Conservation (phyloP, 2,113 vertebrate species). For the Atlantisia rogersi region DNA sequence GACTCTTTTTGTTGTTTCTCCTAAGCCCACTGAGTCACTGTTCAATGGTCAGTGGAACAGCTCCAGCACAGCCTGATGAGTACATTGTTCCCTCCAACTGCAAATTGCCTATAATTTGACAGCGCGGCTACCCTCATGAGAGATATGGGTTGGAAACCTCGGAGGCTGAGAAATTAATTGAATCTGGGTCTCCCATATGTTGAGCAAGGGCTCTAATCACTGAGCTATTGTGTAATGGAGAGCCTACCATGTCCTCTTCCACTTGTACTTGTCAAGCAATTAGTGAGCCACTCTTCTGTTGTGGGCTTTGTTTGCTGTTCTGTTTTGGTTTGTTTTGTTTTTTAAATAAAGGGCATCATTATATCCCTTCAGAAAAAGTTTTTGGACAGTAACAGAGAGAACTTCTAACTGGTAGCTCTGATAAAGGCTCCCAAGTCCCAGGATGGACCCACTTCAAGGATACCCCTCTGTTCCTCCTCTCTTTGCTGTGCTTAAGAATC, state of each 20-base stretch:
- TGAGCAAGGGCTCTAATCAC: neutral
- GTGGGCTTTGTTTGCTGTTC: neutral
- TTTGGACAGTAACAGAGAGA: neutral
- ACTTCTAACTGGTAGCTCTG: neutral
- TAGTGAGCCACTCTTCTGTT: neutral
- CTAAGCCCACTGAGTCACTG: neutral
- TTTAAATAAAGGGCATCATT: neutral
- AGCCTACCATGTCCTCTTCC: neutral
- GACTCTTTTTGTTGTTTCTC: neutral
- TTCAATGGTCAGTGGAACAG: neutral
- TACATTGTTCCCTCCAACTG: neutral
- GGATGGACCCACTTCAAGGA: neutral
- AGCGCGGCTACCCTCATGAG: neutral
- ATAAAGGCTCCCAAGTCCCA: neutral
- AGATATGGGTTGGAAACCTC: neutral
- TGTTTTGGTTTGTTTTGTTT: neutral
- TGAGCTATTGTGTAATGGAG: neutral
- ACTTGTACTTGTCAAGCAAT: neutral
- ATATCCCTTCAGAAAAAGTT: neutral
- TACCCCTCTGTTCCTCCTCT: fast-evolving
- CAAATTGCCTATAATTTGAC: neutral
- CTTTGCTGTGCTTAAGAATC: neutral
- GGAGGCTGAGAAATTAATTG: neutral
- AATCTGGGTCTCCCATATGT: neutral
- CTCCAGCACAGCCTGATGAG: neutral